Conservation (phyloP, 2,797 vertebrate species). For the Eutrigla gurnardus region DNA sequence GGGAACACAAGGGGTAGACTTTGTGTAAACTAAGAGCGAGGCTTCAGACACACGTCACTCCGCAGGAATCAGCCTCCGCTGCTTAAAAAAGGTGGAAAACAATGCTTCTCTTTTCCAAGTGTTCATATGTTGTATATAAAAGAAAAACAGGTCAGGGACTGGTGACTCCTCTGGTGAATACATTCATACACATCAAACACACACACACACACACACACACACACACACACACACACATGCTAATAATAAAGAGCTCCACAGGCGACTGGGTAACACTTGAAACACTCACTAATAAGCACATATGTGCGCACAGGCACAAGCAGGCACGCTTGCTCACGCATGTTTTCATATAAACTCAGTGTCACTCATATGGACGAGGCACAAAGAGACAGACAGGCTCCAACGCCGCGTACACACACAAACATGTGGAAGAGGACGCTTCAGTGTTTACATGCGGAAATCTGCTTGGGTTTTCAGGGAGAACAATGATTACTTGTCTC, state of each 20-base stretch:
- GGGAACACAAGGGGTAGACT: slow-evolving; percentile 59
- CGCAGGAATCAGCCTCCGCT: slow-evolving; percentile 51
- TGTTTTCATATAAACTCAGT: slow-evolving; percentile 64
- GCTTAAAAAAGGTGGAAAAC: slow-evolving; percentile 65
- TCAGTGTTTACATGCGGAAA: slow-evolving; percentile 54
- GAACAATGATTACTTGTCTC: slow-evolving; percentile 58
- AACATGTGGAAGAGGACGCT: slow-evolving; percentile 44
- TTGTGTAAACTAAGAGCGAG: slow-evolving; percentile 54
- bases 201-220: slow-evolving; percentile 53
- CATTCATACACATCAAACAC: slow-evolving; percentile 76
- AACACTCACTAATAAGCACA: slow-evolving; percentile 81
- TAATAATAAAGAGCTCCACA: slow-evolving; percentile 82
- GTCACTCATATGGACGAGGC: slow-evolving; percentile 49
- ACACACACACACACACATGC: slow-evolving; percentile 70
- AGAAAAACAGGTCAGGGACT: slow-evolving; percentile 69
- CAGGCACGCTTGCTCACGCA: slow-evolving; percentile 46
- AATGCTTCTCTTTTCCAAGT: slow-evolving; percentile 64
- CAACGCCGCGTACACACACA: slow-evolving; percentile 59
- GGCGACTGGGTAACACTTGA: slow-evolving; percentile 69
- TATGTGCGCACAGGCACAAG: slow-evolving; percentile 47
- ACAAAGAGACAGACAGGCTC: slow-evolving; percentile 46
- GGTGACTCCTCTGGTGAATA: slow-evolving; percentile 69
- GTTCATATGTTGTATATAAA: slow-evolving; percentile 68
- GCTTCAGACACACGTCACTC: slow-evolving; percentile 65
- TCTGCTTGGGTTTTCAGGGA: slow-evolving; percentile 49